These are phyloP conservation scores for Chanos chanos DNA, from an alignment of 2,797 vertebrate species.

Conservation along the genomic window DNA sequence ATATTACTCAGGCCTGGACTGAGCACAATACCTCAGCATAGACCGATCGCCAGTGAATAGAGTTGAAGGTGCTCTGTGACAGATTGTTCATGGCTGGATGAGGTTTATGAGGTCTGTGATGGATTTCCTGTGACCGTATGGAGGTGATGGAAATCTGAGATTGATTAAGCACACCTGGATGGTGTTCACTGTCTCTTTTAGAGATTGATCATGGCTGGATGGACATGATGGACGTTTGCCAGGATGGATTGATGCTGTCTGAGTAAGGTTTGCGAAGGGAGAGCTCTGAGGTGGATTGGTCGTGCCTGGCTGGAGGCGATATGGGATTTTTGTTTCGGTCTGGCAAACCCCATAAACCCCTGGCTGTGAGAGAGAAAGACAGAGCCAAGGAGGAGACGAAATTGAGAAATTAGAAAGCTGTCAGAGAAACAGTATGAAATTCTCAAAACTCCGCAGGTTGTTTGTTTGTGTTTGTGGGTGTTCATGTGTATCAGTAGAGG, in stretches of 20 bases:
- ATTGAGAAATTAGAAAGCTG: too few species aligned
- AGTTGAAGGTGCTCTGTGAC: neutral
- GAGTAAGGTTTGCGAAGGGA: too few species aligned
- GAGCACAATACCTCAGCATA: neutral
- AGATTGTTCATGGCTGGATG: slow-evolving; percentile 14
- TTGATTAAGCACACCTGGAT: slow-evolving; percentile 29
- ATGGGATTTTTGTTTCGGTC: slow-evolving; percentile 21
- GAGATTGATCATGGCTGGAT: slow-evolving; percentile 29
- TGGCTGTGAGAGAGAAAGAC: neutral
- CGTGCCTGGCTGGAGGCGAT: slow-evolving; percentile 9
- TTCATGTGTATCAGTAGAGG: too few species aligned
- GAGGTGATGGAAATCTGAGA: slow-evolving; percentile 9
- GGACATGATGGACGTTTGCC: too few species aligned
- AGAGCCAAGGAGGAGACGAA: neutral
- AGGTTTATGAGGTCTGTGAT: slow-evolving; percentile 2
- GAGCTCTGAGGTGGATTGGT: slow-evolving; percentile 25
- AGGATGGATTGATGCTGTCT: too few species aligned
- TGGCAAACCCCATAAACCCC: too few species aligned
- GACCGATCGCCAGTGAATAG: neutral
- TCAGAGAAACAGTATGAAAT: too few species aligned
- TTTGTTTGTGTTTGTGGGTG: neutral
- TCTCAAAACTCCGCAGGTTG: too few species aligned
- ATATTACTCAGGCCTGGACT: too few species aligned
- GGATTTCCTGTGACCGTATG: slow-evolving; percentile 17
- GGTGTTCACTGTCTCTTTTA: slow-evolving; percentile 13